These are phyloP conservation scores for Lepisosteus oculatus DNA, from an alignment of 2,113 vertebrate genomes.

Conservation along the genomic window DNA sequence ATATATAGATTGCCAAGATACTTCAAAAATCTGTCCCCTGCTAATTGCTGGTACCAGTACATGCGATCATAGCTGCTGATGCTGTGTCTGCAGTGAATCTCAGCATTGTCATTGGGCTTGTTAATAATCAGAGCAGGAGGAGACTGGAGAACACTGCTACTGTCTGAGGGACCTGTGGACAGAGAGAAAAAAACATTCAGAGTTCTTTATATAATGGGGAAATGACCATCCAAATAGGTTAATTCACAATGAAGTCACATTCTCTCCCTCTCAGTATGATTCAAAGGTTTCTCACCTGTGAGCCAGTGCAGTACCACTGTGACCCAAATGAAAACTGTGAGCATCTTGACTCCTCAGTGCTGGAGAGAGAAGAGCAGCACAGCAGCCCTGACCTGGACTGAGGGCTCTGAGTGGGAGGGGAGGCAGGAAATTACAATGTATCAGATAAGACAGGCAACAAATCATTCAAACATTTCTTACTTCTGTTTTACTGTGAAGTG, in stretches of 20 bases:
- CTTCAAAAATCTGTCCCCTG: constrained; percentile 19
- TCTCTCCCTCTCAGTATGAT: too few relatives aligned
- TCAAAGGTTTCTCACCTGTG: constrained; percentile 25
- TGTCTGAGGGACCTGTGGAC: constrained; percentile 27
- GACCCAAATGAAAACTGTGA: background rate
- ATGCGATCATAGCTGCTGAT: constrained; percentile 33
- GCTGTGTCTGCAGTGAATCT: constrained; percentile 26
- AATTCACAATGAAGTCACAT: too few relatives aligned
- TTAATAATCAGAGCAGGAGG: background rate
- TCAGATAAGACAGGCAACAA: too few relatives aligned
- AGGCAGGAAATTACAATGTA: background rate
- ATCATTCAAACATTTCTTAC: too few relatives aligned
- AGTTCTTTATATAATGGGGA: background rate
- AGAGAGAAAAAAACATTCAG: background rate
- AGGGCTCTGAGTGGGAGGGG: background rate
- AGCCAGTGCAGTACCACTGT: constrained; percentile 21
- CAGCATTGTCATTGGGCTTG: background rate
- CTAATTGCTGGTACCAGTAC: constrained; percentile 43
- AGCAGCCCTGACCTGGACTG: background rate
- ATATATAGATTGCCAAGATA: constrained; percentile 31
- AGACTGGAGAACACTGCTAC: constrained; percentile 25
- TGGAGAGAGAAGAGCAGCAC: background rate
- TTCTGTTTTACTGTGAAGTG: too few relatives aligned
- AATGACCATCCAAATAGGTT: background rate
- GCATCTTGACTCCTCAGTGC: constrained; percentile 26